Conservation (phyloP, 2,113 vertebrate species). For the Chionis minor region DNA sequence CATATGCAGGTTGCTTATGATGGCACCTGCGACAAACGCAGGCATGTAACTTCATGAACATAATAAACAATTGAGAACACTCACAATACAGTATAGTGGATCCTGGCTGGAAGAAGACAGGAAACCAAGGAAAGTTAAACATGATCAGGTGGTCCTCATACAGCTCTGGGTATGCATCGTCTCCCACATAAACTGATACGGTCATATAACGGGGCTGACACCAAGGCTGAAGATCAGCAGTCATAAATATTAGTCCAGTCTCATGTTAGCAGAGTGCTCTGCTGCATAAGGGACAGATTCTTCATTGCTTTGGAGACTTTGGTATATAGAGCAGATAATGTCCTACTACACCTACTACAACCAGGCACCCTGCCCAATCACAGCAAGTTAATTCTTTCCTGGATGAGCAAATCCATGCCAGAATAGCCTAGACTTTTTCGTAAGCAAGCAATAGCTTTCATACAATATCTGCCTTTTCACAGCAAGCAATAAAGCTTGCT, state of each 20-base stretch:
- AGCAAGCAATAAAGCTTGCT: background rate
- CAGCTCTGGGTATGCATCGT: background rate
- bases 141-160: background rate
- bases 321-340: background rate
- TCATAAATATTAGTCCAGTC: background rate
- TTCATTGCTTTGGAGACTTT: background rate
- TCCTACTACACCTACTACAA: background rate
- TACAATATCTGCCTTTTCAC: background rate
- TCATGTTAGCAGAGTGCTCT: background rate
- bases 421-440: background rate
- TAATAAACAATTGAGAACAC: background rate
- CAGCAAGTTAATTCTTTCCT: background rate
- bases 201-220: background rate
- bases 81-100: background rate
- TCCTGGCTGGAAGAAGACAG: background rate
- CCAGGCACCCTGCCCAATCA: background rate
- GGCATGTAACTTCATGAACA: background rate
- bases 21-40: background rate
- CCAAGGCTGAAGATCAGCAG: background rate
- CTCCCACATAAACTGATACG: background rate
- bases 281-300: background rate
- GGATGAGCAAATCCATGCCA: background rate
- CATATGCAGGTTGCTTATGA: background rate
- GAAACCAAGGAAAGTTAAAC: background rate
- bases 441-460: background rate